Base-by-base conservation (phyloP, 2,888 invertebrate genomes). In the Mellilla xanthometata region DNA sequence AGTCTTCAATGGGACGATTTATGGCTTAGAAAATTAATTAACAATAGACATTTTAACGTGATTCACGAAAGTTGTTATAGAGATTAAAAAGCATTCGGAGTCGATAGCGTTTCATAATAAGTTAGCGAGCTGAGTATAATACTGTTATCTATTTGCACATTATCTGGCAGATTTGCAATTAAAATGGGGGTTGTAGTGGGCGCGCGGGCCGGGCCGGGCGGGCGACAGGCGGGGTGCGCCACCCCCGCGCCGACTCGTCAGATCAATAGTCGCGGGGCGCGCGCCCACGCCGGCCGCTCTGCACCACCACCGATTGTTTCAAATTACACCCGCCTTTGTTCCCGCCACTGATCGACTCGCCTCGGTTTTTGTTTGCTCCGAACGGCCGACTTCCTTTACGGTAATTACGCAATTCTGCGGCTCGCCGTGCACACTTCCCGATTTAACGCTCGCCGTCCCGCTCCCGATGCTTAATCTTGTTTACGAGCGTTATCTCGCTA, bases 141-240 rank as follows among this genome's bases (percentile, higher is more conserved):
- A 72, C 80, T 74, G 84, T 86, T 89, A 88, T 88, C 87, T 88
- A 87, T 89, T 89, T 88, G 84, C 84, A 81, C 86, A 87, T 89
- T 87, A 88, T 87, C 89, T 86, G 80, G 85, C 83, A 86, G 87
- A 89, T 89, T 88, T 88, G 86, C 89, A 89, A 89, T 89, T 89
- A 89, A 88, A 89, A 88, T 87, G 82, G 76, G 85, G 84, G 82
- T 77, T 81, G 81, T 79, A 67, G 56, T 31, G 34, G 46, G 33
- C 62, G 58, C 62, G 56, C 59, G 72, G 59, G 56, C 47, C 58
- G 60, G 7, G 55, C 56, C 54, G 49, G 34, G 55, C 54, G 44
- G 39, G 56, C 56, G 65, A 60, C 57, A 54, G 65, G 59, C 61
- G 56, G 50, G 58, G 68, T 3, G 64, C 33, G 57, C 42, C 57